These are phyloP conservation scores for Limnothrissa miodon DNA, from an alignment of 2,113 vertebrate genomes.

Conservation along the genomic window DNA sequence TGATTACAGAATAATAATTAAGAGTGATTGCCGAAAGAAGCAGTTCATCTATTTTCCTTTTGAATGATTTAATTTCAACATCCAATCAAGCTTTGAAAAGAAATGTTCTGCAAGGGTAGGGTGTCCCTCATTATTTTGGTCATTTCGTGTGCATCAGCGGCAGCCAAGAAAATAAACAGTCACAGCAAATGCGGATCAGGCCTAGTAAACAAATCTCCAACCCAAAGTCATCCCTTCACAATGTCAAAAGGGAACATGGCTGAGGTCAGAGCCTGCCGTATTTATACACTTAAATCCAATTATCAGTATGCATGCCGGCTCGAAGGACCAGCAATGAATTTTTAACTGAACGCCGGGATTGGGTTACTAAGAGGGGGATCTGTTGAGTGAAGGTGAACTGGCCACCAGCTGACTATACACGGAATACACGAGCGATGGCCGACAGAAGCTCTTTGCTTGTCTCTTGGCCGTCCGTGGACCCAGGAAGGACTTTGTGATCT, in stretches of 20 bases:
- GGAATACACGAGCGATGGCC: too few species aligned
- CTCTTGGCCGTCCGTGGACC: background rate
- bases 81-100: background rate
- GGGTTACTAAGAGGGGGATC: slow-evolving; percentile 37
- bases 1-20: too few species aligned
- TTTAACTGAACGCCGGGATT: slow-evolving; percentile 37
- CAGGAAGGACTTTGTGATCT: background rate
- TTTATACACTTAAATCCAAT: slow-evolving; percentile 41
- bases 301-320: slow-evolving; percentile 21
- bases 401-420: slow-evolving; percentile 43
- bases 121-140: background rate
- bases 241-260: background rate
- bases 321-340: slow-evolving; percentile 44
- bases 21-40: too few species aligned
- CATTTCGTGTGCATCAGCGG: background rate
- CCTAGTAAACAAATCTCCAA: background rate
- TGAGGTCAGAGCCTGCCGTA: background rate
- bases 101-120: background rate
- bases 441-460: background rate
- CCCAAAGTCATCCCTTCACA: background rate
- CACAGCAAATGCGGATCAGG: background rate
- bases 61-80: background rate
- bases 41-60: too few species aligned
- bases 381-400: slow-evolving; percentile 33
- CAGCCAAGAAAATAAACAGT: background rate